phyloP scores from a whole-genome alignment of 2,797 vertebrate genomes.

The Aphelocoma californica region DNA sequence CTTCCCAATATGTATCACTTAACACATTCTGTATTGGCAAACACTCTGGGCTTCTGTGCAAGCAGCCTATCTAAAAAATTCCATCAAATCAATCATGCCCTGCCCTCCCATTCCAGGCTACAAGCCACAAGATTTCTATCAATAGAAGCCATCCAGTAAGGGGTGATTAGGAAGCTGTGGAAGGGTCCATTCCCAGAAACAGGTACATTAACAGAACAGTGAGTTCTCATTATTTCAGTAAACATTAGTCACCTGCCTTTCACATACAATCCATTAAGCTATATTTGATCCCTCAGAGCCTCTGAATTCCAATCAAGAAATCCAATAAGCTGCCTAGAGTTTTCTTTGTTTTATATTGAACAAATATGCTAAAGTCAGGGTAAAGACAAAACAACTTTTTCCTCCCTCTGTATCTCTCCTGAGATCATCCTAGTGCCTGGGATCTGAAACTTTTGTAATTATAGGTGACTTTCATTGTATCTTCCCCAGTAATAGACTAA shows the following conservation, averaged over 20 bases:
- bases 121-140: background rate
- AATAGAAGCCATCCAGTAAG: background rate
- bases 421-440: background rate
- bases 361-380: background rate
- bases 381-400: background rate
- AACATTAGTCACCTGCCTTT: background rate
- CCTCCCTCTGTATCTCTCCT: background rate
- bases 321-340: background rate
- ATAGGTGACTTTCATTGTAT: background rate
- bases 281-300: background rate
- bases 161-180: background rate
- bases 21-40: background rate
- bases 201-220: background rate
- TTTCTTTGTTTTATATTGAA: background rate
- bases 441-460: background rate
- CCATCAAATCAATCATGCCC: background rate
- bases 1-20: background rate
- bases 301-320: background rate
- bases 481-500: background rate
- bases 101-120: background rate
- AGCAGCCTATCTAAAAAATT: background rate
- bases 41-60: background rate
- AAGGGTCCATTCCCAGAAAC: background rate
- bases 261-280: background rate
- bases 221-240: background rate